Evolutionary conservation across 2,113 vertebrate species (phyloP), one percentile per base, ranked within the genome.

Genomic region (Cephalopterus ornatus): DNA sequence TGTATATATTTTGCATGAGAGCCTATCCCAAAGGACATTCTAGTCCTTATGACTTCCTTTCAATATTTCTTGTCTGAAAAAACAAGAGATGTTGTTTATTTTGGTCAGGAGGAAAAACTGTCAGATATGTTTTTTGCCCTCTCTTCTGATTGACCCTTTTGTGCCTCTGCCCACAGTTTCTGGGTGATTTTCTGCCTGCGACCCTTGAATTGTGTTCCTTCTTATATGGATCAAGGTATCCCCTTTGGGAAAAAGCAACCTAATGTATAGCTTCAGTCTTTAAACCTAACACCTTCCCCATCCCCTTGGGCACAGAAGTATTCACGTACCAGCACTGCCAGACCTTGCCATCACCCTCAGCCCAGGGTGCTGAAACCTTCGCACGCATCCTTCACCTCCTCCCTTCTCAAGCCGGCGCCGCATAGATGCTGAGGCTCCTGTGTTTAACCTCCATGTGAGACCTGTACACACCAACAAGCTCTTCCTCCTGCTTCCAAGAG

Each of bases 401-500:
- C 35, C 42, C 66, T 12, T 11, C 35, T 83, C 2, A 1, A n/a
- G 20, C 55, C 55, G 35, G 22, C 50, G 50, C 30, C 30, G 9
- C 1, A 0, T 7, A 23, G 49, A 6, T 20, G 33, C 30, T 49
- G 39, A 46, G 13, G 12, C 35, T 7, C 3, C 53, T 22, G 50
- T 8, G 11, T 66, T 70, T 56, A 27, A 47, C 46, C 24, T 53
- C 27, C 23, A 1, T 8, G 1, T 9, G 14, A 80, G 85, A 68
- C 30, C 52, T 44, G 11, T 14, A 2, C 4, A 0, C 27, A 8
- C 13, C 1, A 0, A 5, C 22, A 4, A 33, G n/a, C 3, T 3
- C 62, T 47, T 80, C 37, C 37, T 46, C 35, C 13, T 37, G 35
- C 44, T 73, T 23, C 55, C 65, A 14, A 33, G 39, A 68, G 3